A percentile compares a stretch with the other conserved stretches of the same genome.
These are phyloP conservation scores for Lepidocolaptes lacrymiger DNA, from an alignment of 2,797 vertebrate genomes.

Conservation along the genomic window DNA sequence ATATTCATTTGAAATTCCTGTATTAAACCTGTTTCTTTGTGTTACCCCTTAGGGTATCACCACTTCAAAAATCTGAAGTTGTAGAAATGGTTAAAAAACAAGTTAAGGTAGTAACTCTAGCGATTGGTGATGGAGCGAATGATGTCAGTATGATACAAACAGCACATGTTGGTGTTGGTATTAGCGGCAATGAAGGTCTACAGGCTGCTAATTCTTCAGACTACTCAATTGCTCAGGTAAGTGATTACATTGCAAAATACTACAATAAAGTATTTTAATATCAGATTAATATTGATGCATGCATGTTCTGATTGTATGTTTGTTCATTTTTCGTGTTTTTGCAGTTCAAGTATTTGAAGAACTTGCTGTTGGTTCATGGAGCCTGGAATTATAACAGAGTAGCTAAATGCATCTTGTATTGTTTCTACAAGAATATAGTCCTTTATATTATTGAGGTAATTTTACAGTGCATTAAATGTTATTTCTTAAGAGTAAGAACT, in stretches of 20 bases:
- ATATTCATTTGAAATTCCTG: background rate
- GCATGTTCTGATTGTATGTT: background rate
- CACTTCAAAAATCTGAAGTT: constrained; percentile 99
- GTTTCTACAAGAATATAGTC: constrained; percentile 97
- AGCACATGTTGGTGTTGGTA: constrained; percentile 95
- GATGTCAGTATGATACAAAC: constrained; percentile 99
- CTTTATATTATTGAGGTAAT: constrained; percentile 93
- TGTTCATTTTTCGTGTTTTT: constrained; percentile 57
- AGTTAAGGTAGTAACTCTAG: constrained; percentile 95
- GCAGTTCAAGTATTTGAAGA: constrained; percentile 91
- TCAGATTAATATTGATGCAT: background rate
- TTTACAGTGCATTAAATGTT: background rate
- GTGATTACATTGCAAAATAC: background rate
- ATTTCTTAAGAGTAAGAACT: background rate
- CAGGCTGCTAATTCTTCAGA: constrained; percentile 98
- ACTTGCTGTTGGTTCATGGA: constrained; percentile 91
- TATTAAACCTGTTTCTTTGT: background rate
- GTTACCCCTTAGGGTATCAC: constrained; percentile 86
- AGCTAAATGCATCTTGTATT: constrained; percentile 94
- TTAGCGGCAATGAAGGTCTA: constrained; percentile 97
- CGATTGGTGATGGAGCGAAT: constrained; percentile 97
- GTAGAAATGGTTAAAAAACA: constrained; percentile 99
- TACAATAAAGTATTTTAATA: background rate
- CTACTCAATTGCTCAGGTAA: constrained; percentile 97
- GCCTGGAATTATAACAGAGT: constrained; percentile 96